These are phyloP conservation scores for Tineola bisselliella DNA, from an alignment of 2,888 invertebrate species.

Conservation along the genomic window DNA sequence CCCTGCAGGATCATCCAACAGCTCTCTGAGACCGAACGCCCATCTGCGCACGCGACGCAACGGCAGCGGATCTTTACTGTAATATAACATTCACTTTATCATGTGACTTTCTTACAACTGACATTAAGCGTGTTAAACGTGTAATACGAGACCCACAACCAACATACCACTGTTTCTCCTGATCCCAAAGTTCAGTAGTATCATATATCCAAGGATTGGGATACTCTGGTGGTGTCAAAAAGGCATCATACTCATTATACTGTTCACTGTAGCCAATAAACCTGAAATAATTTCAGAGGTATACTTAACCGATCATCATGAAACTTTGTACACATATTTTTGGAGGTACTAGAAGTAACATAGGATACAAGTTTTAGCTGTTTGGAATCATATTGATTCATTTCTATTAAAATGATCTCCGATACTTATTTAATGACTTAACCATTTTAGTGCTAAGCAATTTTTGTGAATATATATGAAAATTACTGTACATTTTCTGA, in stretches of 20 bases:
- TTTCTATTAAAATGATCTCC: too few species aligned
- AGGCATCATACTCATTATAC: slow-evolving; percentile 95
- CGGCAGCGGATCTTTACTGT: slow-evolving; percentile 88
- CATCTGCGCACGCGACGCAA: slow-evolving; percentile 93
- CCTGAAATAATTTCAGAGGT: slow-evolving; percentile 62
- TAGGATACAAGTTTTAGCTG: too few species aligned
- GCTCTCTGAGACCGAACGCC: slow-evolving; percentile 96
- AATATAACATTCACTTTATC: not conserved
- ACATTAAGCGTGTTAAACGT: too few species aligned
- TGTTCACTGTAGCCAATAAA: slow-evolving; percentile 94
- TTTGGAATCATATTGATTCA: too few species aligned
- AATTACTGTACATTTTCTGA: too few species aligned
- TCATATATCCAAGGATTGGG: slow-evolving; percentile 98
- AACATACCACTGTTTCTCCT: slow-evolving; percentile 86
- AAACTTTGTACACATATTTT: too few species aligned
- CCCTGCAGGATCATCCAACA: slow-evolving; percentile 94
- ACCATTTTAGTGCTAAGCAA: too few species aligned
- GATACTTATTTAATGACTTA: too few species aligned
- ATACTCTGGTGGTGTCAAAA: slow-evolving; percentile 91
- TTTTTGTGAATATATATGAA: too few species aligned
- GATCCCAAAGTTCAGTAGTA: slow-evolving; percentile 96
- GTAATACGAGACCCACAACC: not conserved
- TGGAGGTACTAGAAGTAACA: too few species aligned
- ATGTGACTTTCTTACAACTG: too few species aligned
- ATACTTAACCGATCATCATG: too few species aligned